phyloP scores from a whole-genome alignment of 2,113 vertebrate species.

The Morone saxatilis region DNA sequence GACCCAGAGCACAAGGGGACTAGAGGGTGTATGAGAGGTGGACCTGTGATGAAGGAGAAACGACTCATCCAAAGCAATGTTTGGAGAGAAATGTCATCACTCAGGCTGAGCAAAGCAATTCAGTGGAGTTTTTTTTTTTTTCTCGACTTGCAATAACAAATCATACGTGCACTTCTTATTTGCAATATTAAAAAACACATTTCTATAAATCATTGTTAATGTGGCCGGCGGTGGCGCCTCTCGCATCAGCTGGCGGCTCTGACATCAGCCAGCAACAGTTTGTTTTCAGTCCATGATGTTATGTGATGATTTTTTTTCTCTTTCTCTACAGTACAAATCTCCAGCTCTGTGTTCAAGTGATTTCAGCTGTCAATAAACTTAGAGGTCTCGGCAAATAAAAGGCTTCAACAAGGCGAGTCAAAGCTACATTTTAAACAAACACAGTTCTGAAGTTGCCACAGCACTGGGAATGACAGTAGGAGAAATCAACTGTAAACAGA shows the following conservation, averaged over 20 bases:
- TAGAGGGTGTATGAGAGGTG: constrained; percentile 47
- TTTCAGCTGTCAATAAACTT: constrained; percentile 48
- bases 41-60: constrained; percentile 48
- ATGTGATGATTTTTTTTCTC: background rate
- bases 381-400: constrained; percentile 32
- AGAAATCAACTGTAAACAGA: constrained; percentile 62
- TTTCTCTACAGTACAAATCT: constrained; percentile 27
- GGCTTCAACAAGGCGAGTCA: constrained; percentile 47
- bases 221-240: constrained; percentile 18
- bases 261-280: constrained; percentile 66
- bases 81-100: constrained; percentile 48
- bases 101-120: constrained; percentile 65
- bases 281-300: constrained; percentile 23
- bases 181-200: constrained; percentile 69
- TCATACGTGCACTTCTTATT: constrained; percentile 70
- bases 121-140: constrained; percentile 23
- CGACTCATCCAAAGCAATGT: constrained; percentile 49
- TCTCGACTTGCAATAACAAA: constrained; percentile 59
- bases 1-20: constrained; percentile 75
- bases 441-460: constrained; percentile 56
- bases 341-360: constrained; percentile 34
- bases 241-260: constrained; percentile 52
- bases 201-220: constrained; percentile 61
- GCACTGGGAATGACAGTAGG: constrained; percentile 54
- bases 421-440: constrained; percentile 60